Conservation (phyloP, 1,140 invertebrate genomes). For the Leptinotarsa undecemlineata region DNA sequence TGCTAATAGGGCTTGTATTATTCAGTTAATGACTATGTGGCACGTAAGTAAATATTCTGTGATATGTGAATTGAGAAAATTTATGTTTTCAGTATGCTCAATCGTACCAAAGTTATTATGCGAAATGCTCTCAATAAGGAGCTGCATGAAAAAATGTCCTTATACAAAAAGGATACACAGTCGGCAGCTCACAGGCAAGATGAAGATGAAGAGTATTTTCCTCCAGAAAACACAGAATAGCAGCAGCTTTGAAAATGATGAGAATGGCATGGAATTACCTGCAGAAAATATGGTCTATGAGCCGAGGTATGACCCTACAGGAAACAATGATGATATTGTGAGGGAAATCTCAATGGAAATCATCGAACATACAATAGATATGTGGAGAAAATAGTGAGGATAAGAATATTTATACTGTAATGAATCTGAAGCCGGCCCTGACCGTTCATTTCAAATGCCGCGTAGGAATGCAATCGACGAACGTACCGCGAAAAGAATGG, state of each 20-base stretch:
- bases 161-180: background rate
- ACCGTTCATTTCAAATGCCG: no score
- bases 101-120: constrained; percentile 12
- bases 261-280: background rate
- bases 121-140: background rate
- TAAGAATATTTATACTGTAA: constrained; percentile 21
- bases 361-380: background rate
- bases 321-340: background rate
- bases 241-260: background rate
- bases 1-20: background rate
- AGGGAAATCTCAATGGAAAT: background rate
- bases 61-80: background rate
- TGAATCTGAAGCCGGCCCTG: no score
- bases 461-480: no score
- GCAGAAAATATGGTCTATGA: constrained; percentile 1
- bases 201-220: constrained; percentile 1
- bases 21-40: background rate
- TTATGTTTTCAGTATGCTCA: background rate
- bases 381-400: background rate
- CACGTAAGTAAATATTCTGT: background rate
- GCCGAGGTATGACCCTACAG: background rate
- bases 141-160: background rate
- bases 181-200: background rate
- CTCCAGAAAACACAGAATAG: background rate
- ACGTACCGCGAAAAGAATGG: no score